Evolutionary conservation across 2,797 vertebrate genomes (phyloP).

Genomic region (Squalus acanthias): DNA sequence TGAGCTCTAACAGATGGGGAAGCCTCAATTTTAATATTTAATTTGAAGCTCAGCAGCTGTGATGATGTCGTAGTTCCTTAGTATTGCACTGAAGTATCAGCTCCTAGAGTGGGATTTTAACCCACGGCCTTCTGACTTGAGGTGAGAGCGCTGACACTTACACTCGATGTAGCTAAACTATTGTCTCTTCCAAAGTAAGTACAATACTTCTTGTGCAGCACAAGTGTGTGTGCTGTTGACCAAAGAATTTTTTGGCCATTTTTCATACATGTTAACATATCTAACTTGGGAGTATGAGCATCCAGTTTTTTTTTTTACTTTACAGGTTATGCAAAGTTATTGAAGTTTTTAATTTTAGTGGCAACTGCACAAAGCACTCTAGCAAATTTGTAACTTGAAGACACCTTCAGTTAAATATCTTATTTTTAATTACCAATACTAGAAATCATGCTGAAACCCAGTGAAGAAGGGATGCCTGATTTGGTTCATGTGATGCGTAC

Average conservation of each 20-base stretch:
- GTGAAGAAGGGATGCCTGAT: constrained; percentile 88
- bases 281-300: not conserved
- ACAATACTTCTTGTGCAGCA: not conserved
- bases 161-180: no score
- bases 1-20: not conserved
- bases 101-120: not conserved
- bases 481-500: constrained; percentile 89
- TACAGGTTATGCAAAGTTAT: not conserved
- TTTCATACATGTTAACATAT: not conserved
- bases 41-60: not conserved
- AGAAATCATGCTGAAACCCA: constrained; percentile 89
- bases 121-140: not conserved
- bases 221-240: not conserved
- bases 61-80: not conserved
- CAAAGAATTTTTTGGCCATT: not conserved
- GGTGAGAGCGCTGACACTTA: not conserved
- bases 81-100: no score
- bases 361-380: not conserved
- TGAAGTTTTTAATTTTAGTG: not conserved
- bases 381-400: not conserved
- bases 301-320: not conserved
- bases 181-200: not conserved
- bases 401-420: not conserved
- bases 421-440: constrained; percentile 47
- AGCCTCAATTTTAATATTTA: not conserved